A percentile compares a stretch with the other conserved stretches of the same genome.
phyloP scores from a whole-genome alignment of 2,113 vertebrate genomes.

The Sprattus sprattus region DNA sequence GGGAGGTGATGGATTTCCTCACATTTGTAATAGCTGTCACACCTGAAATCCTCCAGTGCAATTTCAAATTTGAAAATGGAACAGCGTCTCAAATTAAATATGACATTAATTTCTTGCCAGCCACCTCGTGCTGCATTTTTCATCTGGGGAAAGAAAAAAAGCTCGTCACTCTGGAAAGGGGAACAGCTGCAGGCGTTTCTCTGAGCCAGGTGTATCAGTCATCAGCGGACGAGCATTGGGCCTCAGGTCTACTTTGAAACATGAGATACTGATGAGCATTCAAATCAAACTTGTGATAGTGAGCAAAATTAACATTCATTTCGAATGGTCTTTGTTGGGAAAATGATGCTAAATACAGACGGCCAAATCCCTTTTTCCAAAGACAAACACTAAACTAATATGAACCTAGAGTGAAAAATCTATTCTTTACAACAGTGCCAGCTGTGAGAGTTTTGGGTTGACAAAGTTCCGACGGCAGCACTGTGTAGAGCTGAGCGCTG shows the following conservation, averaged over 20 bases:
- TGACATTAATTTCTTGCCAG: conserved; percentile 64
- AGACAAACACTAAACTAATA: background rate
- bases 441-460: background rate
- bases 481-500: background rate
- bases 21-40: conserved; percentile 66
- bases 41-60: conserved; percentile 58
- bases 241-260: background rate
- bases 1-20: conserved; percentile 59
- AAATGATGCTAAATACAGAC: background rate
- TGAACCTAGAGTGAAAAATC: background rate
- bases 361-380: background rate
- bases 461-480: background rate
- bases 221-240: background rate
- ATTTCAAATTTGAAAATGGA: conserved; percentile 61
- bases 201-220: conserved; percentile 7
- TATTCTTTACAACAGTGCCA: background rate
- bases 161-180: background rate
- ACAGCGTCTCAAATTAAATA: conserved; percentile 62
- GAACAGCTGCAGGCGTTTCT: conserved; percentile 18
- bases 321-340: background rate
- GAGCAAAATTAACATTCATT: background rate
- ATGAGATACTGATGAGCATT: background rate
- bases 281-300: background rate
- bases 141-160: conserved; percentile 39
- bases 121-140: conserved; percentile 53